Evolutionary conservation across 1,140 invertebrate genomes (phyloP), one percentile per base, ranked within the genome.

Genomic region (Calliopsis andreniformis): DNA sequence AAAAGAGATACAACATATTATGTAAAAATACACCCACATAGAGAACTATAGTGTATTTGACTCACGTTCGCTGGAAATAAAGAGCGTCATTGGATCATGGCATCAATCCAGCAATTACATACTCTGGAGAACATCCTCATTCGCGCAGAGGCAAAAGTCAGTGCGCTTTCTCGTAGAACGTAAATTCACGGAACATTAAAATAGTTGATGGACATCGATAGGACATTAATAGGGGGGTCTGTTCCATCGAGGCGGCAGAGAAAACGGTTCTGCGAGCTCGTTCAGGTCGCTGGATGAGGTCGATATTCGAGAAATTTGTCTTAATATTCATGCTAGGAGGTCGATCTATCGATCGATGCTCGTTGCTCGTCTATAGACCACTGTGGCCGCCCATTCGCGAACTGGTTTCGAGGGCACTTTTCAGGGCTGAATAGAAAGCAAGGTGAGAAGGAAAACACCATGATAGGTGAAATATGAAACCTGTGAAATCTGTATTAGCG

Each of bases 251-350:
- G 28, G 16, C 25, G 3, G 7, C 23, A n/a, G 16, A 64, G 59
- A 39, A 66, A 59, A 76, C 28, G 39, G 25, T 67, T 51, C 32
- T 45, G 47, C 47, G 23, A 58, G 39, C 47, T 10, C 25, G n/a
- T 53, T 12, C 12, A 47, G 20, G 25, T 39, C 25, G 28, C n/a
- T 30, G 56, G n/a, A 72, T n/a, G 12, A 25, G 32, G 28, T 12
- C 51, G 39, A 68, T 69, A 64, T 20, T 68, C 63, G 63, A 79
- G 49, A 80, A 69, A 76, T 81, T 59, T 43, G 23, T 77, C 49
- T 75, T 61, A 35, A 71, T 77, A 81, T 71, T 61, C 79, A 45
- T 49, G 61, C 64, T 43, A 53, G 20, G 42, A 64, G 66, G 47
- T 76, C 42, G 49, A 64, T 66, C 61, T 32, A 55, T 73, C 47